These are phyloP conservation scores for Drosophila gaucha DNA, from an alignment of 2,888 invertebrate species.

Conservation along the genomic window DNA sequence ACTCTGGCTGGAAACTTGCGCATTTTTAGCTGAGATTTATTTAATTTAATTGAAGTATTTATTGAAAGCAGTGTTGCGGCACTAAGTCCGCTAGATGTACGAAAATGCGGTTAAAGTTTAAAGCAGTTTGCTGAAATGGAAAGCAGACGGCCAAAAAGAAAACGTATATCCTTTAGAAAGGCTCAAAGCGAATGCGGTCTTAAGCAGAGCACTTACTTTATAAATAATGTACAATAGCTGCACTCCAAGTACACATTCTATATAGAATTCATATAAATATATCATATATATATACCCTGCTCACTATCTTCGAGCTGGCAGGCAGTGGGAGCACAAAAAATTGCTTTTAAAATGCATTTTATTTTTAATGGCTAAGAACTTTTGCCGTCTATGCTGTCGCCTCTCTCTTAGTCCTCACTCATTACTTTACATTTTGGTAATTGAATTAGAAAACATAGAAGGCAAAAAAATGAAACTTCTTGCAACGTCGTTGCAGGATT, in stretches of 20 bases:
- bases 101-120: background rate
- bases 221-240: conserved; percentile 2
- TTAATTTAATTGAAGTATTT: conserved; percentile 78
- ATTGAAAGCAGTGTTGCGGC: conserved; percentile 61
- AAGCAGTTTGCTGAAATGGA: conserved; percentile 4
- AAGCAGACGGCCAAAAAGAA: conserved; percentile 1
- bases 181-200: background rate
- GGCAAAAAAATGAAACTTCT: conserved; percentile 20
- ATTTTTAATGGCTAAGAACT: conserved; percentile 33
- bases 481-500: conserved; percentile 46
- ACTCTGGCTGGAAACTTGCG: conserved; percentile 46
- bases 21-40: conserved; percentile 72
- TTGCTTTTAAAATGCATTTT: conserved; percentile 13
- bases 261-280: background rate
- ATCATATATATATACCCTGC: background rate
- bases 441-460: conserved; percentile 67
- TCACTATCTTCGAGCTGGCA: background rate
- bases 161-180: background rate
- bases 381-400: conserved; percentile 22
- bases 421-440: conserved; percentile 49
- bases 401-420: conserved; percentile 9
- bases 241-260: background rate
- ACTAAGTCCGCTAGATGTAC: conserved; percentile 32
- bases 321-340: background rate
- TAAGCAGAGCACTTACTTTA: background rate